Evolutionary conservation across 2,888 invertebrate genomes (phyloP).

Genomic region (Rhaphigaster nebulosa): DNA sequence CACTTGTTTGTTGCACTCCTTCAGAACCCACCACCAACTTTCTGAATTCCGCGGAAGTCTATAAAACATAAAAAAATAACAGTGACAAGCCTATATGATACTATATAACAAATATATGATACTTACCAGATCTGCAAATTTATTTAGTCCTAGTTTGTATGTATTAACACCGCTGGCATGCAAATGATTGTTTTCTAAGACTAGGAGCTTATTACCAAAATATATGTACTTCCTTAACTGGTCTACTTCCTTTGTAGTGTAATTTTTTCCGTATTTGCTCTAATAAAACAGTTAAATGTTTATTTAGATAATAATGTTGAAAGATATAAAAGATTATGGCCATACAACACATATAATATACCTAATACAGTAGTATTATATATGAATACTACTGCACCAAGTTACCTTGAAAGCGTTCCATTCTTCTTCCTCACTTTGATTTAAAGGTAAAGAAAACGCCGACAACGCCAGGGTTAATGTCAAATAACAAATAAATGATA

Average conservation of each 20-base stretch:
- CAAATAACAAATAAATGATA: background rate
- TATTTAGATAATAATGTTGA: background rate
- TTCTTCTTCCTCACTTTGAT: background rate
- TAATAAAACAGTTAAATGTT: background rate
- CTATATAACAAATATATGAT: background rate
- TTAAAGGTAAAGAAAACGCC: background rate
- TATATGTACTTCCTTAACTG: background rate
- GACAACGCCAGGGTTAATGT: background rate
- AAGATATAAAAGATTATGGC: background rate
- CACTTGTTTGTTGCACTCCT: background rate
- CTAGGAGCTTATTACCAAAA: background rate
- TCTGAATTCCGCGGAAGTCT: background rate
- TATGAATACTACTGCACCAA: background rate
- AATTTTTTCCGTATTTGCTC: background rate
- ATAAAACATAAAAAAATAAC: background rate
- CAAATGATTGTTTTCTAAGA: background rate
- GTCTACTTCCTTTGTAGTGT: background rate
- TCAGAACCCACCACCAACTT: background rate
- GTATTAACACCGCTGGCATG: background rate
- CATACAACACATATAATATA: too few species aligned
- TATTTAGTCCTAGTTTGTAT: background rate
- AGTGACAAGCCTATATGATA: background rate
- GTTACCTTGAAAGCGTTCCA: conserved; percentile 17
- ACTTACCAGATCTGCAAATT: background rate
- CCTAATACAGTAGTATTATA: too few species aligned